Evolutionary conservation across 2,113 vertebrate species (phyloP), one percentile per base, ranked within the genome.

Genomic region (Ctenodactylus gundi): DNA sequence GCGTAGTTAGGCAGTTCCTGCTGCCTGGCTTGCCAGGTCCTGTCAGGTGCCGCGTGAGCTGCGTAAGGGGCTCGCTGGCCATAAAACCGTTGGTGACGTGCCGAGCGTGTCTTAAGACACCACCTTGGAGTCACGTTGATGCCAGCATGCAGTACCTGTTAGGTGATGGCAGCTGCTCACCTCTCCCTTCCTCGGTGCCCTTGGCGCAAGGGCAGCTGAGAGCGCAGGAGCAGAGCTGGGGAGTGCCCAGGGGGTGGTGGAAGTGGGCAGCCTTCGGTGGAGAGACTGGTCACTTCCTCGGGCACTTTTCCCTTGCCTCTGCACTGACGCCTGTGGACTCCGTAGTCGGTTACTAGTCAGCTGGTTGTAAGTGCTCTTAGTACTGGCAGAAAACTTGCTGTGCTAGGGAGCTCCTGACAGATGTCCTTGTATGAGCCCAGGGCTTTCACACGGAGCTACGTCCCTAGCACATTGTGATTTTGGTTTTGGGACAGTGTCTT

Each of bases 271-370:
- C 27, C 83, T 25, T 23, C 27, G 49, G 4, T 34, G 49, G 15
- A 6, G 1, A 6, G 62, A n/a, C 13, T 17, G 21, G n/a, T n/a
- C 34, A 0, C 2, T 20, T 57, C 20, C 10, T 1, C 1, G 78
- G 25, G 41, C 3, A 7, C 29, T n/a, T 44, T 27, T 13, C n/a
- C 34, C 65, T 34, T 21, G 36, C 44, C 17, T 23, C 18, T 29
- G 1, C 49, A 0, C 21, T 29, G 51, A 41, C 0, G 51, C 67
- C 27, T 55, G 12, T 13, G 58, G 64, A 53, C n/a, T n/a, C n/a
- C n/a, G n/a, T n/a, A n/a, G n/a, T n/a, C n/a, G n/a, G n/a, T n/a
- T n/a, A n/a, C n/a, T n/a, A n/a, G n/a, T n/a, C n/a, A n/a, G n/a
- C n/a, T n/a, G n/a, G n/a, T n/a, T n/a, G n/a, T n/a, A n/a, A n/a